Base-by-base conservation (phyloP, 2,797 vertebrate species). In the Yasuhikotakia modesta region DNA sequence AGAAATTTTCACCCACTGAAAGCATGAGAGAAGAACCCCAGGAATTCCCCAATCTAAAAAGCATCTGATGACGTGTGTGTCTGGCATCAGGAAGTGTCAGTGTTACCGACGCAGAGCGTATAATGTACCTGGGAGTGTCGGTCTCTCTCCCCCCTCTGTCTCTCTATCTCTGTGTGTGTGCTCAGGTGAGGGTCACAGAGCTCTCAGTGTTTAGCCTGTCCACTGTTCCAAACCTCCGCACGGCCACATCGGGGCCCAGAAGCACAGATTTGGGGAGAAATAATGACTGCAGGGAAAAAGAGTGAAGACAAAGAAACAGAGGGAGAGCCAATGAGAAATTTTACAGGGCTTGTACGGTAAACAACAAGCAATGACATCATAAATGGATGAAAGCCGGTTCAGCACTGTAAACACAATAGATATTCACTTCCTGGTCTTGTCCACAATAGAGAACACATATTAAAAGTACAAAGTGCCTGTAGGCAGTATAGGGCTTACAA, bases 161-260 rank as follows among this genome's bases (percentile, higher is more conserved):
- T 24, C 30, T 55, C 22, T 21, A 13, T 21, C 55, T 79, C 19
- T 67, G 72, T 45, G 71, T 78, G 63, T 1, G 73, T 79, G 81
- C 67, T 81, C 86, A 86, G 89, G 87, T 91, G 89, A 57, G 35
- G 87, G 88, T 93, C 87, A 92, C 76, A 71, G 87, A 88, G 87
- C 76, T 78, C 73, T 86, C 70, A 70, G 85, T 90, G 86, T 91
- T 83, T 89, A 85, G 86, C 86, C 89, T 87, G 81, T 85, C 79
- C 65, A 74, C 87, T 89, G 87, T 89, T 85, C 91, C 86, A 87
- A 48, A 89, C 84, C 90, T 86, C 90, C 85, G 83, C 45, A 88
- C 82, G 87, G 90, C 91, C 87, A 93, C 93, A 94, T 93, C 87
- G 88, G 91, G 87, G 90, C 91, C 86, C 85, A 82, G 85, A 89